Evolutionary conservation across 2,113 vertebrate species (phyloP), one percentile per base, ranked within the genome.

Genomic region (Pluvianellus socialis): DNA sequence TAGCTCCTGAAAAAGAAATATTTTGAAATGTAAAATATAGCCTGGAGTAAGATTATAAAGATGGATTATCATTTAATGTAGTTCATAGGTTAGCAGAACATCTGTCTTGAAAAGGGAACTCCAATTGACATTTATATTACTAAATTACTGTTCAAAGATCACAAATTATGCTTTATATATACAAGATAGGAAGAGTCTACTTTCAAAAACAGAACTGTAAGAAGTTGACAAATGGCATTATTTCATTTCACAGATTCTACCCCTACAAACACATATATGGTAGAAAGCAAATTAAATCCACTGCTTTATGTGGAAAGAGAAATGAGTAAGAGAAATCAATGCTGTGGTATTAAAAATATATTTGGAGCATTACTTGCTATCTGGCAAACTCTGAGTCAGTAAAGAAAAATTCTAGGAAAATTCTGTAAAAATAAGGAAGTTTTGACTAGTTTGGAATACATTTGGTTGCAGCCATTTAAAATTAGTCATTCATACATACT

Each of bases 1-100:
- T 98, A 62, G 99, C 99, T 97, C 99, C 99, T 99, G 97, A 79
- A 97, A 98, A 97, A 80, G n/a, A 77, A 96, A 24, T 52, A 92
- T 92, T 92, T 80, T 56, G 28, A 67, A 81, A 92, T 76, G 53
- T 90, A 61, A 97, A 94, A 67, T 8, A 35, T 12, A 83, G 24
- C 14, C 66, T 72, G 32, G 19, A 91, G 9, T 47, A 58, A 68
- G 38, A 90, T 9, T 42, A 58, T 35, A 67, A 67, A 66, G 27
- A 92, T 30, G 12, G 44, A 90, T 93, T 59, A 52, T 17, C 38
- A 88, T 38, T 84, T 66, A 93, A 86, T 4, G 3, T 7, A 84
- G 75, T 33, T 92, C 56, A 92, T 9, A 86, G 21, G 14, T 87
- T 61, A 92, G 50, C 7, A 79, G n/a, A 74, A 2, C 49, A 75